Conservation (phyloP, 2,113 vertebrate genomes). For the Myotis lucifugus region DNA sequence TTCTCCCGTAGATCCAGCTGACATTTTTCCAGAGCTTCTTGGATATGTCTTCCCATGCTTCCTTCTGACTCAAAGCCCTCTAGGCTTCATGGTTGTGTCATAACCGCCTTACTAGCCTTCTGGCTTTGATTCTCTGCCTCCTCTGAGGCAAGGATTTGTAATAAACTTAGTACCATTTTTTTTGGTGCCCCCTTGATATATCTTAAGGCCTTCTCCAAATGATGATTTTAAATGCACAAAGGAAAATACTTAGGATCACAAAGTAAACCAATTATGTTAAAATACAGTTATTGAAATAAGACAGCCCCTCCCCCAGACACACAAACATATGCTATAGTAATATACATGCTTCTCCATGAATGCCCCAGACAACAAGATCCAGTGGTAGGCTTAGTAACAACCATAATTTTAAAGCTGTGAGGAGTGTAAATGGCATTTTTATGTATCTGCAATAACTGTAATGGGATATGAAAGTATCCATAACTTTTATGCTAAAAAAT, state of each 20-base stretch:
- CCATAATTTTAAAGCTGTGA: not conserved
- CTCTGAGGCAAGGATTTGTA: not conserved
- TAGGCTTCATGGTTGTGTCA: not conserved
- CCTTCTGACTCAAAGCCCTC: not conserved
- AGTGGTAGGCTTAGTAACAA: not conserved
- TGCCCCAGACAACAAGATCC: not conserved
- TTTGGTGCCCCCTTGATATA: not conserved
- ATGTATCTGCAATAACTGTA: not conserved
- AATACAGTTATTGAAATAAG: not conserved
- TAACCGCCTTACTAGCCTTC: not conserved
- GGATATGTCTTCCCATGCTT: not conserved
- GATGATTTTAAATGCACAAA: not conserved
- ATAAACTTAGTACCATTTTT: not conserved
- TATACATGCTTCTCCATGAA: not conserved
- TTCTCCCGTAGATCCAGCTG: not conserved
- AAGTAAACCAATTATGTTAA: slow-evolving; percentile 5
- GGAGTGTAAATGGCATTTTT: not conserved
- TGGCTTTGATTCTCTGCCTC: not conserved
- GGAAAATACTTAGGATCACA: not conserved
- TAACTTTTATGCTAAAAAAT: not conserved
- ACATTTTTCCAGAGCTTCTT: not conserved
- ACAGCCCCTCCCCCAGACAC: not conserved
- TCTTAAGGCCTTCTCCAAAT: not conserved
- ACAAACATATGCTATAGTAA: not conserved
- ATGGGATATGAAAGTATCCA: not conserved